Conservation (phyloP, 2,888 invertebrate genomes). For the Drosophila siamana region DNA sequence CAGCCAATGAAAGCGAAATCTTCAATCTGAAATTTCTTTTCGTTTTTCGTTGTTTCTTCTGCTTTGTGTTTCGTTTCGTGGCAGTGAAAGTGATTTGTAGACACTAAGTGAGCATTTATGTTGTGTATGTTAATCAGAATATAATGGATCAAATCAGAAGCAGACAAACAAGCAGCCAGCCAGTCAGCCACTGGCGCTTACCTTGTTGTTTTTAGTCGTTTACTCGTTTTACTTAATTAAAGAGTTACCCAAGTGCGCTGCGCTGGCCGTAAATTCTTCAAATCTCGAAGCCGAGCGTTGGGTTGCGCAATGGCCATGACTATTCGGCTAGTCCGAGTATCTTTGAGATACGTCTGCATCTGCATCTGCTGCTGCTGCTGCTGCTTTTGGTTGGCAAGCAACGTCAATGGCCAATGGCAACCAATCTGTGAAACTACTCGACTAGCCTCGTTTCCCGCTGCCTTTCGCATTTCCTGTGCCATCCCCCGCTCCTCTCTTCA, state of each 20-base stretch:
- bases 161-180: background rate
- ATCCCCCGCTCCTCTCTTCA: constrained; percentile 4
- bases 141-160: constrained; percentile 50
- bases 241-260: constrained; percentile 52
- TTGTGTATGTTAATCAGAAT: constrained; percentile 72
- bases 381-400: constrained; percentile 43
- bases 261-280: constrained; percentile 67
- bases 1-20: constrained; percentile 70
- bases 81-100: constrained; percentile 73
- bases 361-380: no score
- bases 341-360: constrained; percentile 31
- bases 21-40: constrained; percentile 66
- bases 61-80: constrained; percentile 41
- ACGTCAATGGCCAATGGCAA: constrained; percentile 74
- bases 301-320: constrained; percentile 63
- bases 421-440: constrained; percentile 43
- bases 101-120: constrained; percentile 56
- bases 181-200: constrained; percentile 17
- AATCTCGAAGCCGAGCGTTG: constrained; percentile 32
- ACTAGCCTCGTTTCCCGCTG: constrained; percentile 64
- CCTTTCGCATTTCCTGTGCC: constrained; percentile 67
- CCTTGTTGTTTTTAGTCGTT: no score
- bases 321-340: constrained; percentile 27
- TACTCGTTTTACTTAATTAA: constrained; percentile 55
- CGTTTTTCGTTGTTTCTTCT: constrained; percentile 22